A percentile compares a stretch with the other conserved stretches of the same genome.
Evolutionary conservation across 2,113 vertebrate genomes (phyloP).

Genomic region (Takifugu bimaculatus): DNA sequence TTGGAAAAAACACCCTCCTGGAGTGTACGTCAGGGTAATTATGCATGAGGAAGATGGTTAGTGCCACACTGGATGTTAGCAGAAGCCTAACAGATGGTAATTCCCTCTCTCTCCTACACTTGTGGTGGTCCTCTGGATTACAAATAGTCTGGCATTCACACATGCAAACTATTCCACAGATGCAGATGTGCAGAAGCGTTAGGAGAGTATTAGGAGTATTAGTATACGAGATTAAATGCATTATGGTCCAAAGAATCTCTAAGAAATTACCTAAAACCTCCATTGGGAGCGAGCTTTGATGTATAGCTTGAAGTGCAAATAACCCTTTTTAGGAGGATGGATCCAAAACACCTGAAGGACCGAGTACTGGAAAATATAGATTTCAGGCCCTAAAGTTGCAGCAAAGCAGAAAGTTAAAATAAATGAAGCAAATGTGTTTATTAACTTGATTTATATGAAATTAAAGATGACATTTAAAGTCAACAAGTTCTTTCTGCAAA

Average conservation of each 20-base stretch:
- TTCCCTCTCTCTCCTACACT: slow-evolving; percentile 41
- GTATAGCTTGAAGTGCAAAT: no score
- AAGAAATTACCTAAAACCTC: neutral
- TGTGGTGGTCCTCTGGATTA: slow-evolving; percentile 48
- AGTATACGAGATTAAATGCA: neutral
- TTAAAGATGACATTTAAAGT: no score
- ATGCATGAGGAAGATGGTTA: slow-evolving; percentile 59
- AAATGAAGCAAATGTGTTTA: no score
- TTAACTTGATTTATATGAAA: no score
- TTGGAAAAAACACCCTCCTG: slow-evolving; percentile 15
- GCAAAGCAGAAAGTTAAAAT: no score
- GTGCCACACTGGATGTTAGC: slow-evolving; percentile 6
- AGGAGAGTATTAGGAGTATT: neutral
- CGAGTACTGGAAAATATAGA: no score
- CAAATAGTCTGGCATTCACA: slow-evolving; percentile 17
- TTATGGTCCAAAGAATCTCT: neutral
- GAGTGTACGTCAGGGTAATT: slow-evolving; percentile 53
- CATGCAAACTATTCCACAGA: neutral
- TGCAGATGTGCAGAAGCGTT: slow-evolving; percentile 19
- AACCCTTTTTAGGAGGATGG: no score
- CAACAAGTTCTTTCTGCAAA: no score
- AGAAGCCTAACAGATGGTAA: slow-evolving; percentile 61
- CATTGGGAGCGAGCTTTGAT: neutral
- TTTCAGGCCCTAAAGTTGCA: no score
- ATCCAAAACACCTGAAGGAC: no score